A percentile compares a stretch with the other conserved stretches of the same genome.
These are phyloP conservation scores for Sus cebifrons DNA, from an alignment of 2,797 vertebrate genomes.

Conservation along the genomic window DNA sequence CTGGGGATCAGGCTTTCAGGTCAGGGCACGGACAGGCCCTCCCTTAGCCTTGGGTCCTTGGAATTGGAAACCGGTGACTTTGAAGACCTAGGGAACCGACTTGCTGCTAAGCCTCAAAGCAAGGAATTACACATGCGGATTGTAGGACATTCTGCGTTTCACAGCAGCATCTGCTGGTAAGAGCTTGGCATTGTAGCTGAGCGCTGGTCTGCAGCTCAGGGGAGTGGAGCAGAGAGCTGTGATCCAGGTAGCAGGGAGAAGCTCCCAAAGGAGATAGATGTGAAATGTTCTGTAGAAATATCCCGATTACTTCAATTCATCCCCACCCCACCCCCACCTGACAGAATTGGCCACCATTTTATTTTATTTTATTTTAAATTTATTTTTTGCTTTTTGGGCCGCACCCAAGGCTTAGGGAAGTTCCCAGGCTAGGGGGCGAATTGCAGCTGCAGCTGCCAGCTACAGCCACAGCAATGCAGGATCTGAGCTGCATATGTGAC, in stretches of 20 bases:
- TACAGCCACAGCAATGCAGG: too few species aligned
- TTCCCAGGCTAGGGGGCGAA: too few species aligned
- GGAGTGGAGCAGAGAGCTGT: neutral
- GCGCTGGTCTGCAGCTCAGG: neutral
- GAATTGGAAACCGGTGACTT: neutral
- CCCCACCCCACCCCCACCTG: too few species aligned
- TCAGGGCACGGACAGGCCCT: neutral
- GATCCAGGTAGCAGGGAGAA: neutral
- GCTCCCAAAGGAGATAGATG: constrained; percentile 45
- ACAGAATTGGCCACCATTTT: neutral
- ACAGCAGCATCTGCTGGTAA: constrained; percentile 66
- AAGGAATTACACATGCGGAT: neutral
- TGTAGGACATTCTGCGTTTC: constrained; percentile 13
- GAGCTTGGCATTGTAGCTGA: neutral
- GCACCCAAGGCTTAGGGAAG: too few species aligned
- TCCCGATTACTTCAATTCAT: neutral
- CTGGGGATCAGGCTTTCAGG: neutral
- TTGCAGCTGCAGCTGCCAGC: too few species aligned
- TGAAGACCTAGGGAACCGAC: neutral
- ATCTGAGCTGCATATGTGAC: too few species aligned
- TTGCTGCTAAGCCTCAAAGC: neutral
- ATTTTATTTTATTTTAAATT: neutral
- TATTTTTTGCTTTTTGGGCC: too few species aligned
- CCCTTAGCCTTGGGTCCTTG: neutral
- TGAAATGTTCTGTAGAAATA: constrained; percentile 9